phyloP scores from a whole-genome alignment of 1,140 invertebrate species.

The Bombus affinis region DNA sequence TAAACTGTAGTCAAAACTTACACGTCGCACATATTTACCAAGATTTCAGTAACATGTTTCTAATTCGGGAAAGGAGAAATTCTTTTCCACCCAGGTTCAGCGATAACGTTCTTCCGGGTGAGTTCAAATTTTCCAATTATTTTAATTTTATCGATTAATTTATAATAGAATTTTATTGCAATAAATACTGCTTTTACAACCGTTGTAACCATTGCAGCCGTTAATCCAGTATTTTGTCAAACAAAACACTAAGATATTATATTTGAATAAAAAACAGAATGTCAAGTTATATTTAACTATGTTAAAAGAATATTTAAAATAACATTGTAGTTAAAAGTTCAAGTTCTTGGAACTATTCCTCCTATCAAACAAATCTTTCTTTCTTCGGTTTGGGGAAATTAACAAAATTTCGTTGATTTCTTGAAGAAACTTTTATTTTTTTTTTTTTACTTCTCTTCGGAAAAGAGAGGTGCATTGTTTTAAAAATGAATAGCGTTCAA shows the following conservation, averaged over 20 bases:
- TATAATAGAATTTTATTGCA: neutral
- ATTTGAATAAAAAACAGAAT: neutral
- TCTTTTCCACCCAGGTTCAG: slow-evolving; percentile 74
- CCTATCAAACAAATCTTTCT: neutral
- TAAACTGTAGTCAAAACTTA: slow-evolving; percentile 83
- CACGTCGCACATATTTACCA: slow-evolving; percentile 83
- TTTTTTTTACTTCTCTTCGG: no score
- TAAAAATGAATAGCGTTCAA: neutral
- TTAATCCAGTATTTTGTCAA: neutral
- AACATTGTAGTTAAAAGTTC: neutral
- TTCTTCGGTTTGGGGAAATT: neutral
- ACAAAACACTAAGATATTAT: neutral
- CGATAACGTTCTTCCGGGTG: slow-evolving; percentile 81
- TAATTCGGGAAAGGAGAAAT: slow-evolving; percentile 74
- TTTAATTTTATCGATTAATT: neutral
- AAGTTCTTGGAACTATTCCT: neutral
- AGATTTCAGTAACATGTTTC: slow-evolving; percentile 71
- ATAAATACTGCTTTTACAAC: neutral
- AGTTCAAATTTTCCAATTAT: slow-evolving; percentile 28
- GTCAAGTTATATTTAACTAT: neutral
- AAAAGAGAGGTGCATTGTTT: neutral
- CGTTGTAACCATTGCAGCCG: neutral
- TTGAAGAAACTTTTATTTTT: neutral
- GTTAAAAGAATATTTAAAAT: neutral
- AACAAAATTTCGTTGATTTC: neutral